Evolutionary conservation across 1,140 invertebrate genomes (phyloP).

Genomic region (Lasioglossum albipes): DNA sequence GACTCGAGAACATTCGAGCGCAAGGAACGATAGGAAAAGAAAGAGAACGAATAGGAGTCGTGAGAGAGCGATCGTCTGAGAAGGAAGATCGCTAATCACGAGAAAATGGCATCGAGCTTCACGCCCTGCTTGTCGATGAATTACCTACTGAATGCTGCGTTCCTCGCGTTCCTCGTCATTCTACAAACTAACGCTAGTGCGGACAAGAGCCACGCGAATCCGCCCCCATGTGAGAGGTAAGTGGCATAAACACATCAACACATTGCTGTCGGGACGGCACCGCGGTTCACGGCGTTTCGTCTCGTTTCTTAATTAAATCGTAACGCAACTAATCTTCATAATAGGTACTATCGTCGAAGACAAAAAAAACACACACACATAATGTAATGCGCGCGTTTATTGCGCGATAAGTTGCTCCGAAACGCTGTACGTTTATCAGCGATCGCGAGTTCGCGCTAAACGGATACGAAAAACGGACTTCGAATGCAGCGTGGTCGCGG

Average conservation of each 20-base stretch:
- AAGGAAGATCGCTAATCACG: not conserved
- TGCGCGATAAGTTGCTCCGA: too few species aligned
- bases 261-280: too few species aligned
- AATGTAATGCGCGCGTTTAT: too few species aligned
- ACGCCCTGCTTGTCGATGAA: slow-evolving; percentile 55
- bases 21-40: not conserved
- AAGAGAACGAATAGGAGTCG: not conserved
- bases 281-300: too few species aligned
- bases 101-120: slow-evolving; percentile 66
- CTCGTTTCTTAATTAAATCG: too few species aligned
- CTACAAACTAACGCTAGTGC: slow-evolving; percentile 43
- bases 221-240: slow-evolving; percentile 74
- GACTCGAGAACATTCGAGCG: slow-evolving; percentile 6
- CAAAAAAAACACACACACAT: too few species aligned
- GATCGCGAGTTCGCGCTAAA: too few species aligned
- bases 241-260: slow-evolving; percentile 43
- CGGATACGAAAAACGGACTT: too few species aligned
- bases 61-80: not conserved
- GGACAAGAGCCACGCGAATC: slow-evolving; percentile 59
- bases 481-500: not conserved
- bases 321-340: too few species aligned
- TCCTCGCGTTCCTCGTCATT: slow-evolving; percentile 56
- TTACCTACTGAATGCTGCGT: slow-evolving; percentile 59
- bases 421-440: too few species aligned
- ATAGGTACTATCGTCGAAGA: too few species aligned